These are phyloP conservation scores for Piprites chloris DNA, from an alignment of 2,113 vertebrate genomes.

Conservation along the genomic window DNA sequence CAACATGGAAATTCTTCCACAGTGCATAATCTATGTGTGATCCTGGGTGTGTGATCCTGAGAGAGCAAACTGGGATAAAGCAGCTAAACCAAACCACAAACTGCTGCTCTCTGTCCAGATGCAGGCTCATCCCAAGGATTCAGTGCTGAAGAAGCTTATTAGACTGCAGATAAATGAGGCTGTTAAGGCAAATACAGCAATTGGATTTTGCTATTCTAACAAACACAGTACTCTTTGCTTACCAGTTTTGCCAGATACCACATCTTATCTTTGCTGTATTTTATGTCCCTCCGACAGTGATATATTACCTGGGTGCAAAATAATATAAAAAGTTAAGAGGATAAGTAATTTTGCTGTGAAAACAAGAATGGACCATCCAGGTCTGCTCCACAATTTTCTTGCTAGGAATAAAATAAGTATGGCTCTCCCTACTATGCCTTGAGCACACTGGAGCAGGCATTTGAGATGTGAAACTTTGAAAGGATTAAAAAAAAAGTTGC, in stretches of 20 bases:
- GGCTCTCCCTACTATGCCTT: neutral
- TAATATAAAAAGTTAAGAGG: neutral
- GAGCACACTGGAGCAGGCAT: neutral
- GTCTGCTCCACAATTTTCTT: neutral
- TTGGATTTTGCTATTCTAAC: neutral
- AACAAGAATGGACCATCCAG: neutral
- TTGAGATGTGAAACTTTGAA: neutral
- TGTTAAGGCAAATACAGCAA: neutral
- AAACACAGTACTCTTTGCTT: slow-evolving; percentile 41
- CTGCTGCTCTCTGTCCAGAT: neutral
- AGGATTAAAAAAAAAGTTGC: neutral
- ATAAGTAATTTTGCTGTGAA: neutral
- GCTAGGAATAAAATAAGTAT: neutral
- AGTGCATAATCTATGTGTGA: neutral
- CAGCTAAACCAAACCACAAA: neutral
- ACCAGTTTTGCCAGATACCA: slow-evolving; percentile 98
- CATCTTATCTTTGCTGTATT: slow-evolving; percentile 98
- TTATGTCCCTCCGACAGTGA: slow-evolving; percentile 91
- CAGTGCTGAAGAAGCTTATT: neutral
- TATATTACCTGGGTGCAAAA: slow-evolving; percentile 80
- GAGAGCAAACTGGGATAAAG: neutral
- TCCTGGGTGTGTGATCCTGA: neutral
- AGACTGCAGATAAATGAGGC: neutral
- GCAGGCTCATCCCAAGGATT: neutral
- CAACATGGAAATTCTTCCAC: neutral